Evolutionary conservation across 2,113 vertebrate genomes (phyloP).

Genomic region (Pogonocichla stellata): DNA sequence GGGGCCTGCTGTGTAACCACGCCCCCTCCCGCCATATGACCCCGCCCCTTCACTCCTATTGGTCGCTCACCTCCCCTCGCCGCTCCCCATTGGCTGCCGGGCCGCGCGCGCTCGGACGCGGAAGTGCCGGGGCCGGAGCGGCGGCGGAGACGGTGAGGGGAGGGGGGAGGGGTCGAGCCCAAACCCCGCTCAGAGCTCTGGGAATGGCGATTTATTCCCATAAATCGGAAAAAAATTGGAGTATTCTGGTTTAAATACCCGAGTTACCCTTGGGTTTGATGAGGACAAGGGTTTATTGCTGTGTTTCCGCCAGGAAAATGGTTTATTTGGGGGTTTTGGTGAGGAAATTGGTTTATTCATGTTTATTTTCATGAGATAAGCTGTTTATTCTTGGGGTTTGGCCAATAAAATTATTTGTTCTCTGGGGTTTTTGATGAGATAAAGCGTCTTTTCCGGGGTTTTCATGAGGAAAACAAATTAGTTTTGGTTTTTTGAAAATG

Average conservation of each 20-base stretch:
- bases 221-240: background rate
- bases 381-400: background rate
- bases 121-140: background rate
- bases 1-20: accelerated
- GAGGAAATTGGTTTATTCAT: background rate
- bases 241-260: background rate
- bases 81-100: background rate
- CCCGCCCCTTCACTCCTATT: background rate
- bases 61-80: accelerated
- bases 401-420: background rate
- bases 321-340: background rate
- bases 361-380: background rate
- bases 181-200: accelerated
- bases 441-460: background rate
- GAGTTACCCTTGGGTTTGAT: accelerated
- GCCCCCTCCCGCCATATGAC: accelerated
- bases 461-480: background rate
- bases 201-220: background rate
- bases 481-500: background rate
- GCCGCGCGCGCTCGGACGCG: background rate
- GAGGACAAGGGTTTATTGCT: background rate
- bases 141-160: background rate
- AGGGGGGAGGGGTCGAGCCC: background rate
- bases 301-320: background rate
- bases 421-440: background rate